phyloP scores from a whole-genome alignment of 2,888 invertebrate genomes.

The Emesis furor region DNA sequence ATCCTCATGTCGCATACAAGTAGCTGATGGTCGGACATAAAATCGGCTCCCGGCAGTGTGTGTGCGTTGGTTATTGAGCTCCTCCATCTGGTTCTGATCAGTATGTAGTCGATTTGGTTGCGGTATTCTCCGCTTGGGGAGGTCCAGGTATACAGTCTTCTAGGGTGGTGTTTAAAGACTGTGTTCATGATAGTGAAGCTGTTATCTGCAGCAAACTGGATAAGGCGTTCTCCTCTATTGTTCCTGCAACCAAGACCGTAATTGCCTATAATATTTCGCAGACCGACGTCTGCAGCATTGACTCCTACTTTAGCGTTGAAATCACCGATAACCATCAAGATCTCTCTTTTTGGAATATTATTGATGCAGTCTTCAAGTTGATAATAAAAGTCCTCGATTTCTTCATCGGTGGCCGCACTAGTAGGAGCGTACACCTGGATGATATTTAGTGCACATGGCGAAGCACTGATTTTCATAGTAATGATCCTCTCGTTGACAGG shows the following conservation, averaged over 20 bases:
- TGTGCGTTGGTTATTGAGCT: neutral
- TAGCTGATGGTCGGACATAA: neutral
- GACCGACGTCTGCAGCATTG: slow-evolving; percentile 31
- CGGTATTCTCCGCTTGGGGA: neutral
- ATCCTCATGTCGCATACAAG: neutral
- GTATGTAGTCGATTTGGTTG: neutral
- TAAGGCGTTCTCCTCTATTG: neutral
- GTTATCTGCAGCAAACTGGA: neutral
- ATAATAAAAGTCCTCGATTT: too few species aligned
- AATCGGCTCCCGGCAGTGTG: neutral
- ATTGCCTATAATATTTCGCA: slow-evolving; percentile 25
- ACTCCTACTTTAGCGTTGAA: slow-evolving; percentile 56
- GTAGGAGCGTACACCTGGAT: too few species aligned
- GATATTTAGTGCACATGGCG: too few species aligned
- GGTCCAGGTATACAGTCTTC: neutral
- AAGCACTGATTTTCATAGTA: too few species aligned
- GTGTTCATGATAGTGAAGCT: slow-evolving; percentile 2
- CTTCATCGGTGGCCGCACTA: too few species aligned
- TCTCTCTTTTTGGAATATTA: slow-evolving; percentile 59
- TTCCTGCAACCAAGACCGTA: too few species aligned
- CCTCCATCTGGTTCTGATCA: neutral
- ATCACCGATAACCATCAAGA: slow-evolving; percentile 53
- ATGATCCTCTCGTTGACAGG: too few species aligned
- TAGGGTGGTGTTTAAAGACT: neutral
- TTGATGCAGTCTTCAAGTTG: slow-evolving; percentile 22